These are phyloP conservation scores for Meloe dianella DNA, from an alignment of 2,888 invertebrate species.

Conservation along the genomic window DNA sequence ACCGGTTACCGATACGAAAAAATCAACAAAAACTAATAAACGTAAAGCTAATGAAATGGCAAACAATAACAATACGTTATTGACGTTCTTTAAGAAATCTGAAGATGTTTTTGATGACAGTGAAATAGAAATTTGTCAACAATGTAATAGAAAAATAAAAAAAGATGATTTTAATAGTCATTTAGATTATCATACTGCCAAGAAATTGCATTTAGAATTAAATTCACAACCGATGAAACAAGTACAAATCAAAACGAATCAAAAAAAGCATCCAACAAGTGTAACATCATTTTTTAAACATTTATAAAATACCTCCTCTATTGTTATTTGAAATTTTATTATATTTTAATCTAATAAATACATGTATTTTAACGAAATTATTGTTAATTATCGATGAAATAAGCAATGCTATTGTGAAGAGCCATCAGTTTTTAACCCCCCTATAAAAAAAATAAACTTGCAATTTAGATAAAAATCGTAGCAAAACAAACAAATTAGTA, in stretches of 20 bases:
- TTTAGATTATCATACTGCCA: conserved; percentile 84
- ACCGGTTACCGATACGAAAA: conserved; percentile 5
- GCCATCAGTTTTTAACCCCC: not conserved
- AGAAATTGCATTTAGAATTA: conserved; percentile 72
- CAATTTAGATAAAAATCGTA: not conserved
- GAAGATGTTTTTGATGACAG: conserved; percentile 29
- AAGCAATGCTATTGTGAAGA: not conserved
- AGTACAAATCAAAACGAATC: conserved; percentile 12
- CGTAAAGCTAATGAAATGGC: conserved; percentile 25
- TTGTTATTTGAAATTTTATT: conserved; percentile 3
- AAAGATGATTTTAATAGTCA: conserved; percentile 69
- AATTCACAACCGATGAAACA: conserved; percentile 55
- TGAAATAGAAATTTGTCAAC: conserved; percentile 62
- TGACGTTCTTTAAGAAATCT: conserved; percentile 44
- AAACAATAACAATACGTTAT: conserved; percentile 23
- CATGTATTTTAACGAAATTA: not conserved
- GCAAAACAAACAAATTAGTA: conserved; percentile 19
- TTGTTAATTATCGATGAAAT: not conserved
- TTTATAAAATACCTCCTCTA: conserved; percentile 9
- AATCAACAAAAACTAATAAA: conserved; percentile 30
- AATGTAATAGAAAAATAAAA: conserved; percentile 69
- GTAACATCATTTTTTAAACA: conserved; percentile 35
- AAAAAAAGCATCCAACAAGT: conserved; percentile 31
- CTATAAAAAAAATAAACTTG: not conserved
- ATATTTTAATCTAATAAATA: conserved; percentile 7